Percentiles rank a stretch among this genome's conserved stretches.
Conservation (phyloP, 64 coral and sea anemone genomes). For the Stylophora pistillata region DNA sequence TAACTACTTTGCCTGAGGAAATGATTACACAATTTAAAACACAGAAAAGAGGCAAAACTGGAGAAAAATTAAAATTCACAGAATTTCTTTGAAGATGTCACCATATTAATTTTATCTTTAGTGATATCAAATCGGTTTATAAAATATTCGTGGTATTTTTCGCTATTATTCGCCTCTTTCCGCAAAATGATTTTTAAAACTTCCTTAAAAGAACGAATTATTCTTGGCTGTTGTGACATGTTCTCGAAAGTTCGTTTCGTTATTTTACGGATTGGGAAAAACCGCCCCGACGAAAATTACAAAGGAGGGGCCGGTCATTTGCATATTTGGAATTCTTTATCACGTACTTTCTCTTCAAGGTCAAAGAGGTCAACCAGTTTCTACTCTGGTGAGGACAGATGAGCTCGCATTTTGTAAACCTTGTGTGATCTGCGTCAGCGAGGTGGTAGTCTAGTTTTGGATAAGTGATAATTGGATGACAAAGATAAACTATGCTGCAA, state of each 20-base stretch:
- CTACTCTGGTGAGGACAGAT: not conserved
- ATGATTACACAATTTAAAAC: too few relatives aligned
- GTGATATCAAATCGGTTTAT: too few relatives aligned
- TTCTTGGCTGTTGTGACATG: not conserved
- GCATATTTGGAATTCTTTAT: conserved; percentile 3
- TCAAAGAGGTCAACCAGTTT: not conserved
- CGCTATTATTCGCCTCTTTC: not conserved
- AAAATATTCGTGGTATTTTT: not conserved
- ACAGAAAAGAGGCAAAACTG: too few relatives aligned
- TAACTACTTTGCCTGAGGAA: too few relatives aligned
- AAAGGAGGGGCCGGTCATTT: too few relatives aligned
- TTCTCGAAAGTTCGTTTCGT: conserved; percentile 16
- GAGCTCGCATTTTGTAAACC: not conserved
- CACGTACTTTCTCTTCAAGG: not conserved
- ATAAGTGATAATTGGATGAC: not conserved
- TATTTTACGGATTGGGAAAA: not conserved
- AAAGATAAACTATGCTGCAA: too few relatives aligned
- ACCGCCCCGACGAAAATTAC: not conserved
- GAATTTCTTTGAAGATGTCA: too few relatives aligned
- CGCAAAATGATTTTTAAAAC: not conserved
- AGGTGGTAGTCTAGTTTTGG: not conserved
- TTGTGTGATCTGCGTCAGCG: not conserved
- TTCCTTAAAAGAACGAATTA: conserved; percentile 7
- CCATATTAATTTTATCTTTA: too few relatives aligned
- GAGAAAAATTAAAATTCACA: too few relatives aligned